Percentiles rank a stretch among this genome's conserved stretches.
Conservation (phyloP, 2,888 invertebrate species). For the Mythimna loreyi region DNA sequence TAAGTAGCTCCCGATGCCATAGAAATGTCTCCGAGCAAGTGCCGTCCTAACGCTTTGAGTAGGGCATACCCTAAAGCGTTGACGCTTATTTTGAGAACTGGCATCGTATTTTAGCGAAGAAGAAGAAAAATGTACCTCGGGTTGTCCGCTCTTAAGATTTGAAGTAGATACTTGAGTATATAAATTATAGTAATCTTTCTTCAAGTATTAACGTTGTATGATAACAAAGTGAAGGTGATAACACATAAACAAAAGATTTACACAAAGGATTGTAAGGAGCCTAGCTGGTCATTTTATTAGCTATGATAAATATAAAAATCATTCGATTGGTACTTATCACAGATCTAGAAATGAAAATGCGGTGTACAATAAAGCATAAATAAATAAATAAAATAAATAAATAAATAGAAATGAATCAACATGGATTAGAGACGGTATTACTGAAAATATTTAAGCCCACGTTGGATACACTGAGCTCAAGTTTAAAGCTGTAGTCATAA, state of each 20-base stretch:
- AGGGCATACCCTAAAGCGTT: too few relatives aligned
- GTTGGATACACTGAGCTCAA: background rate
- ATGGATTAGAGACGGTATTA: background rate
- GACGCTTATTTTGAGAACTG: too few relatives aligned
- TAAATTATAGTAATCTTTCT: conserved; percentile 3
- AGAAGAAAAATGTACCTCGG: too few relatives aligned
- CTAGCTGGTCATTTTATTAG: background rate
- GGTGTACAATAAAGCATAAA: too few relatives aligned
- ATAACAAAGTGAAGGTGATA: conserved; percentile 35
- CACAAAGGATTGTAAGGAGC: conserved; percentile 13
- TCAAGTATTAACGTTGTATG: conserved; percentile 19
- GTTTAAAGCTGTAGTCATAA: background rate
- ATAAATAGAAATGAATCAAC: too few relatives aligned
- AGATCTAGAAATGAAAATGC: background rate
- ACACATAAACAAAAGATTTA: background rate
- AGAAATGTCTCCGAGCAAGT: too few relatives aligned
- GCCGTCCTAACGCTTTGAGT: too few relatives aligned
- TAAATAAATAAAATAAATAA: too few relatives aligned
- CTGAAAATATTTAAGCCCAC: background rate
- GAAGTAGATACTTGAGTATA: conserved; percentile 9
- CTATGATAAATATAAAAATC: background rate
- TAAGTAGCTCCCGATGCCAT: too few relatives aligned
- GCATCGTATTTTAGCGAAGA: too few relatives aligned
- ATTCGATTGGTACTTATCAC: background rate
- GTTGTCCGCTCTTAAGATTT: background rate